These are phyloP conservation scores for Keiferia lycopersicella DNA, from an alignment of 2,888 invertebrate genomes.

Conservation along the genomic window DNA sequence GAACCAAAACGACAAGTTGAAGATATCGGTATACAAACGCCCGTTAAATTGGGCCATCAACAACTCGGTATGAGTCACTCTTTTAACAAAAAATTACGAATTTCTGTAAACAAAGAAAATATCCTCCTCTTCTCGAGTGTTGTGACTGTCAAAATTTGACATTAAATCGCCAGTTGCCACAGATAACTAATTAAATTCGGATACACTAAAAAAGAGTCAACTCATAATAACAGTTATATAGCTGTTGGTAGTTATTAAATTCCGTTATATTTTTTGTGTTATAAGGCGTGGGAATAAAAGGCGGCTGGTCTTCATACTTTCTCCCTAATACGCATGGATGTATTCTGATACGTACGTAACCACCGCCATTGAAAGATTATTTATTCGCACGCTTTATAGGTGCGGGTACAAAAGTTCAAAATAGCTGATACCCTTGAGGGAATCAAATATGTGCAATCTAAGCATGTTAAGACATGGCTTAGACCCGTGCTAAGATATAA, in stretches of 20 bases:
- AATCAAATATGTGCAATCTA: too few relatives aligned
- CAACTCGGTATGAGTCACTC: conserved; percentile 27
- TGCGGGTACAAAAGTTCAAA: too few relatives aligned
- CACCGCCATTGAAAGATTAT: too few relatives aligned
- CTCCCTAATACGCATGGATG: too few relatives aligned
- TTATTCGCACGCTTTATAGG: too few relatives aligned
- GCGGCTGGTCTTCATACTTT: too few relatives aligned
- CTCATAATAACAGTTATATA: neutral
- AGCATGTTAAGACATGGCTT: too few relatives aligned
- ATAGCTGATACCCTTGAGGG: too few relatives aligned
- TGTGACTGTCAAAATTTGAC: conserved; percentile 19
- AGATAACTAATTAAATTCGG: conserved; percentile 5
- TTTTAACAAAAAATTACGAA: conserved; percentile 11
- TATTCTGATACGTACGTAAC: too few relatives aligned
- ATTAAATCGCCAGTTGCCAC: neutral
- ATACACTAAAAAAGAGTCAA: conserved; percentile 12
- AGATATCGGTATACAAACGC: conserved; percentile 11
- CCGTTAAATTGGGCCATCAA: conserved; percentile 5
- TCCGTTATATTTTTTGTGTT: too few relatives aligned
- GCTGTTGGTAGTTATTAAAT: neutral
- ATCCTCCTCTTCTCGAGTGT: conserved; percentile 24
- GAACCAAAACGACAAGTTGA: neutral
- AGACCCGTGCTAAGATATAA: too few relatives aligned
- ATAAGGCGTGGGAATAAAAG: too few relatives aligned
- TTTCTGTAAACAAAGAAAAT: conserved; percentile 29